These are phyloP conservation scores for Hypomesus transpacificus DNA, from an alignment of 2,113 vertebrate genomes.

Conservation along the genomic window DNA sequence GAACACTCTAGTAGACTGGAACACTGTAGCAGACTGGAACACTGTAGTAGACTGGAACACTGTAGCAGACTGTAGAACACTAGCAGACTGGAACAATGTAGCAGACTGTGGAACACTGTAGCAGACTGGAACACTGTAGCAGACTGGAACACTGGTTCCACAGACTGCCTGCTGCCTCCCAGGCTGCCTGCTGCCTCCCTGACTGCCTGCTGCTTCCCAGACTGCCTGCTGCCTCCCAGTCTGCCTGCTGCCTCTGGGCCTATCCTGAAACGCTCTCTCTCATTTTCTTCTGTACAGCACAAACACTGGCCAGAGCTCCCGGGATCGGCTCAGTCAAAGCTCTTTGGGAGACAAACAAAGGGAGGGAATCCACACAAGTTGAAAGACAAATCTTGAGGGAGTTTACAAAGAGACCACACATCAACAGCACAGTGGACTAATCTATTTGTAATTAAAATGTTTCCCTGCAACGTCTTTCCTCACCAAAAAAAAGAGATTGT, in stretches of 20 bases:
- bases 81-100: too few relatives aligned
- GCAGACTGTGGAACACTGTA: too few relatives aligned
- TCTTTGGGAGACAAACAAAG: conserved; percentile 67
- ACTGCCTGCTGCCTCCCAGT: too few relatives aligned
- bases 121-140: too few relatives aligned
- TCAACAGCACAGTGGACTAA: conserved; percentile 65
- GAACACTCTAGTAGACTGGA: too few relatives aligned
- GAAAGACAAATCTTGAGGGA: conserved; percentile 64
- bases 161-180: too few relatives aligned
- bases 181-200: too few relatives aligned
- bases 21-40: too few relatives aligned
- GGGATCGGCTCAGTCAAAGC: conserved; percentile 44
- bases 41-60: too few relatives aligned
- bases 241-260: conserved; percentile 17
- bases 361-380: conserved; percentile 58
- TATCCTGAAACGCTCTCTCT: conserved; percentile 25
- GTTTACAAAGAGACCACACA: conserved; percentile 76
- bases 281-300: conserved; percentile 16
- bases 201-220: too few relatives aligned
- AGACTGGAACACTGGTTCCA: too few relatives aligned
- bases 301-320: conserved; percentile 39
- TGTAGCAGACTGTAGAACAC: too few relatives aligned
- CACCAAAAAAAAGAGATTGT: conserved; percentile 45
- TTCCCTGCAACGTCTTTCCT: conserved; percentile 54
- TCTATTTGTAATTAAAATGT: conserved; percentile 72